Conservation (phyloP, 1,140 invertebrate genomes). For the Ganaspis sp. region DNA sequence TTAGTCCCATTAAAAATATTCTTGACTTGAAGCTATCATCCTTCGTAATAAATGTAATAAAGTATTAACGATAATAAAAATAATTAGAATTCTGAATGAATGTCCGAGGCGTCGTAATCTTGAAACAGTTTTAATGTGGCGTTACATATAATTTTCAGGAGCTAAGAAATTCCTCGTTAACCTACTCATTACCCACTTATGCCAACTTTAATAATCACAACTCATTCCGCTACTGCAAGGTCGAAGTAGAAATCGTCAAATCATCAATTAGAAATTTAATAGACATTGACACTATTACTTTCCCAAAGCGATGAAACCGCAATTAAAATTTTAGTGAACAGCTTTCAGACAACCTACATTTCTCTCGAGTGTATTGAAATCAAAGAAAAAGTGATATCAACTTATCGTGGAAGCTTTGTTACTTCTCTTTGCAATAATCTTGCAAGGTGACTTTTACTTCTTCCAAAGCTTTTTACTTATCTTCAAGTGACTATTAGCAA, state of each 20-base stretch:
- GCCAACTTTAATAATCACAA: slow-evolving; percentile 19
- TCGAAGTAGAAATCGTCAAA: slow-evolving; percentile 24
- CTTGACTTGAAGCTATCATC: background rate
- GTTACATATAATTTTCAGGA: background rate
- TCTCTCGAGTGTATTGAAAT: background rate
- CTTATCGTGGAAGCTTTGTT: slow-evolving; percentile 5
- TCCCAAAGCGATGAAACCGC: slow-evolving; percentile 14
- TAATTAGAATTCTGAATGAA: background rate
- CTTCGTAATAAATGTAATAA: background rate
- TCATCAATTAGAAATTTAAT: slow-evolving; percentile 30
- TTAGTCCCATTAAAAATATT: background rate
- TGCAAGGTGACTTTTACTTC: background rate
- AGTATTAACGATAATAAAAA: background rate
- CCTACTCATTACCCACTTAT: slow-evolving; percentile 18
- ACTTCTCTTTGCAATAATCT: background rate
- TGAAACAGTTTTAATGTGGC: slow-evolving; percentile 3
- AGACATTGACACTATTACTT: slow-evolving; percentile 23
- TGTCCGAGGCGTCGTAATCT: background rate
- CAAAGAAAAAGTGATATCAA: background rate
- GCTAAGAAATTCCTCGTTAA: slow-evolving; percentile 7
- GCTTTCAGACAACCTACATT: background rate
- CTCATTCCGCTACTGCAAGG: slow-evolving; percentile 2
- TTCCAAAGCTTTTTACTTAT: background rate
- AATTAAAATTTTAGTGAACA: slow-evolving; percentile 15
- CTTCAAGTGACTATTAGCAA: background rate